These are phyloP conservation scores for Synaphobranchus kaupii DNA, from an alignment of 2,797 vertebrate species.

Conservation along the genomic window DNA sequence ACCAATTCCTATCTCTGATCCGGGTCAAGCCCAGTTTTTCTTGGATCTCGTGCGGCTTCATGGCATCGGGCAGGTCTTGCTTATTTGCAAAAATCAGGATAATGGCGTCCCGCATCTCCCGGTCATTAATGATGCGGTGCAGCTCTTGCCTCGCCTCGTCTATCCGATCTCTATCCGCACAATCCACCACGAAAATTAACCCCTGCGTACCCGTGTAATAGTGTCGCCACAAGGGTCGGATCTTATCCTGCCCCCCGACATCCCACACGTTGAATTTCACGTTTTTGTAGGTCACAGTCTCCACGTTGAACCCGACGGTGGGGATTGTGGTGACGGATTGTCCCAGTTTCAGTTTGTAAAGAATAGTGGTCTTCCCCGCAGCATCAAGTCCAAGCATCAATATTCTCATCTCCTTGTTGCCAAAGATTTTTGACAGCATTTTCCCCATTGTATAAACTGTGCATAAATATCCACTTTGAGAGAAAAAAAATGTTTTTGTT, in stretches of 20 bases:
- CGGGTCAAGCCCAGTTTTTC: constrained; percentile 98
- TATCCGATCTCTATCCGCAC: constrained; percentile 94
- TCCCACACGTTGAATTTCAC: constrained; percentile 99
- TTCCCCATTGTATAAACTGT: constrained; percentile 88
- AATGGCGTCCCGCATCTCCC: constrained; percentile 98
- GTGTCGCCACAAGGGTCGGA: constrained; percentile 95
- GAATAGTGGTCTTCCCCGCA: constrained; percentile 95
- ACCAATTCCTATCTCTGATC: constrained; percentile 98
- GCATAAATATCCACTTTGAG: constrained; percentile 70
- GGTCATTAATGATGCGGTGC: constrained; percentile 96
- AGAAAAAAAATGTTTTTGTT: not conserved
- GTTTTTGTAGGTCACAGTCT: constrained; percentile 98
- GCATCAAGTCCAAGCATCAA: constrained; percentile 98
- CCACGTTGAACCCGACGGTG: constrained; percentile 96
- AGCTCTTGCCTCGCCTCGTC: constrained; percentile 97
- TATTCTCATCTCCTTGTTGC: constrained; percentile 99
- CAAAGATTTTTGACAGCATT: constrained; percentile 97
- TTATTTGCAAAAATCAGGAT: constrained; percentile 99
- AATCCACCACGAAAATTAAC: constrained; percentile 97
- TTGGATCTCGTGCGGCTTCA: constrained; percentile 99
- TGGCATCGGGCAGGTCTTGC: constrained; percentile 96
- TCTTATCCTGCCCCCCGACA: constrained; percentile 98
- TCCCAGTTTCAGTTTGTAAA: constrained; percentile 98
- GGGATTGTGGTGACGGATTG: constrained; percentile 99
- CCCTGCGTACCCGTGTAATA: constrained; percentile 99